Evolutionary conservation across 2,113 vertebrate genomes (phyloP), one percentile per base, ranked within the genome.

Genomic region (Sciurus niger): DNA sequence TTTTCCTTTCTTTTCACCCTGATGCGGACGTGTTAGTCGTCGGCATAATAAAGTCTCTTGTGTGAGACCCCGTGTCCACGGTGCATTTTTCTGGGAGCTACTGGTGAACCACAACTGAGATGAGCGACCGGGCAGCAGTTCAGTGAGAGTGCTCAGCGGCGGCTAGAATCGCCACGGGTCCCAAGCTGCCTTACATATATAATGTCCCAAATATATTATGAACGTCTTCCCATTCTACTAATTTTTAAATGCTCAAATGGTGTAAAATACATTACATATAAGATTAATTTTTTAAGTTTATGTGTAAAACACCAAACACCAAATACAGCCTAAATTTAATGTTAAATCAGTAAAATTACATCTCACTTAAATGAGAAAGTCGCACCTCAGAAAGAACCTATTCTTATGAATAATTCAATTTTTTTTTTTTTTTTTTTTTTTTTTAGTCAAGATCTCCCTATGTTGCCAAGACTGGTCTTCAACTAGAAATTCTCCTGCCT

Each of bases 281-380:
- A 84, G 82, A 84, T 43, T 80, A 58, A 89, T 90, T 80, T 93
- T 96, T 53, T 53, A 58, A 18, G 76, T 46, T 32, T 51, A 20
- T 28, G 60, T 68, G 77, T 72, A 60, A 86, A 96, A 92, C 46
- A 84, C 22, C 18, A 93, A 87, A 77, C 46, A 84, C 25, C 18
- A 93, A 87, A 77, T 67, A 34, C 7, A 68, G 30, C 2, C 6
- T 34, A 34, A 68, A 34, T 67, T 67, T 34, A 34, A 34, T 34
- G 4, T 68, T 68, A 70, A 79, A 92, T 34, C 20, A 16, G 93
- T 93, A 84, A 73, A 14, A 65, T 90, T 79, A 96, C 77, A 80
- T 37, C 73, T 34, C 32, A 70, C 14, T 89, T 65, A 89, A 6
- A 84, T 58, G 28, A 67, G 70, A 18, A 76, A 90, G 55, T 9